Percentiles rank a stretch among this genome's conserved stretches.
Evolutionary conservation across 1,140 invertebrate genomes (phyloP).

Genomic region (Scaptomyza pallida): DNA sequence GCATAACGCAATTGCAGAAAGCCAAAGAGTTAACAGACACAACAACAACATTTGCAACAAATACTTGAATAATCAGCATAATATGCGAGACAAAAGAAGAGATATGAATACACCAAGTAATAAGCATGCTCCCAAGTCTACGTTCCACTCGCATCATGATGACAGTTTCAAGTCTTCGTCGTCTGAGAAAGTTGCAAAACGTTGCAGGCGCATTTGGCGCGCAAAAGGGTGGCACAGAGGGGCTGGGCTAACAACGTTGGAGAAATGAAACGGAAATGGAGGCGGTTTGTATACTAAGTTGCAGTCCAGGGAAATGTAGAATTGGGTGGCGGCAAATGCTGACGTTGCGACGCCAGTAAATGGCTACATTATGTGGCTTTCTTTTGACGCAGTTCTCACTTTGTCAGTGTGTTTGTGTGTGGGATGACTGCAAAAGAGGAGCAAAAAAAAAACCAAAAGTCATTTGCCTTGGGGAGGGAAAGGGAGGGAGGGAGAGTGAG

Average conservation of each 20-base stretch:
- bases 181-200: constrained; percentile 74
- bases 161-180: constrained; percentile 55
- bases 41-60: constrained; percentile 46
- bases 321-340: background rate
- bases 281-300: background rate
- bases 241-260: background rate
- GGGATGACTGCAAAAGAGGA: constrained; percentile 25
- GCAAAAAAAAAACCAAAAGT: constrained; percentile 24
- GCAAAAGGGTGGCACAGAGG: background rate
- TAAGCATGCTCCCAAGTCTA: constrained; percentile 15
- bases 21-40: constrained; percentile 44
- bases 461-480: no score
- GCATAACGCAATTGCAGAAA: constrained; percentile 67
- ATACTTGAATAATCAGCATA: constrained; percentile 62
- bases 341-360: constrained; percentile 43
- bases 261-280: constrained; percentile 33
- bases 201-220: constrained; percentile 33
- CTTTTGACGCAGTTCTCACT: constrained; percentile 55
- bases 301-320: background rate
- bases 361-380: constrained; percentile 68
- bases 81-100: constrained; percentile 50
- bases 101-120: constrained; percentile 3
- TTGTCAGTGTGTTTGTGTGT: constrained; percentile 30
- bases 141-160: constrained; percentile 43
- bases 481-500: background rate